Percentiles rank a stretch among this genome's conserved stretches.
Conservation (phyloP, 2,113 vertebrate species). For the Cottus gobio region DNA sequence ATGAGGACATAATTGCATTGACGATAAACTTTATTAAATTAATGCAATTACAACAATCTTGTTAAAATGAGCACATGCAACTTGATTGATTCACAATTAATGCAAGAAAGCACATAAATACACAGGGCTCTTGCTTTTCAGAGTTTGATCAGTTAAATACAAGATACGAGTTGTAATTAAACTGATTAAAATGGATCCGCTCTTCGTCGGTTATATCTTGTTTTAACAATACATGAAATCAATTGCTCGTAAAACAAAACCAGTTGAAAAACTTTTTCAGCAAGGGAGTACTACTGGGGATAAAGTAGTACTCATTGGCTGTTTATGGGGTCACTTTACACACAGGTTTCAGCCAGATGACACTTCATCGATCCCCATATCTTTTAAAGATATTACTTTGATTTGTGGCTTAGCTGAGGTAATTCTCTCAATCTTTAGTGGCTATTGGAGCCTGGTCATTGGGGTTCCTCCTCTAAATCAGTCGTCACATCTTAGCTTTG, state of each 20-base stretch:
- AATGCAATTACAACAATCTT: slow-evolving; percentile 49
- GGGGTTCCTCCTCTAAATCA: slow-evolving; percentile 74
- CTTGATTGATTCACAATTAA: slow-evolving; percentile 52
- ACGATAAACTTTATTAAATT: slow-evolving; percentile 60
- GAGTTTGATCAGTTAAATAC: slow-evolving; percentile 33
- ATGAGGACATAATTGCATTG: slow-evolving; percentile 55
- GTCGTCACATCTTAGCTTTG: slow-evolving; percentile 68
- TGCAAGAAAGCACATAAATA: slow-evolving; percentile 38
- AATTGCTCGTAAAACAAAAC: slow-evolving; percentile 25
- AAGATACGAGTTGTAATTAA: slow-evolving; percentile 34
- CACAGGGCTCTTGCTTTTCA: slow-evolving; percentile 41
- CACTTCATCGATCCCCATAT: slow-evolving; percentile 68
- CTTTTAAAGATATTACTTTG: slow-evolving; percentile 73
- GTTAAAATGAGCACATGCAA: slow-evolving; percentile 38
- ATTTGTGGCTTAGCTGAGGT: slow-evolving; percentile 71
- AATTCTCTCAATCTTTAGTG: slow-evolving; percentile 50
- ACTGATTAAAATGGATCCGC: slow-evolving; percentile 6
- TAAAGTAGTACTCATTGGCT: slow-evolving; percentile 33
- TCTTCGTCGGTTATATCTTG: slow-evolving; percentile 1
- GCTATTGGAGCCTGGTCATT: slow-evolving; percentile 44
- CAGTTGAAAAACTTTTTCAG: slow-evolving; percentile 34
- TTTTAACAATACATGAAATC: slow-evolving; percentile 46
- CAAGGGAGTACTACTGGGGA: slow-evolving; percentile 6
- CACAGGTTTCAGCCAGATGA: slow-evolving; percentile 53
- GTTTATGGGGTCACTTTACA: slow-evolving; percentile 70